Conservation (phyloP, 2,797 vertebrate species). For the Arnoldichthys spilopterus region DNA sequence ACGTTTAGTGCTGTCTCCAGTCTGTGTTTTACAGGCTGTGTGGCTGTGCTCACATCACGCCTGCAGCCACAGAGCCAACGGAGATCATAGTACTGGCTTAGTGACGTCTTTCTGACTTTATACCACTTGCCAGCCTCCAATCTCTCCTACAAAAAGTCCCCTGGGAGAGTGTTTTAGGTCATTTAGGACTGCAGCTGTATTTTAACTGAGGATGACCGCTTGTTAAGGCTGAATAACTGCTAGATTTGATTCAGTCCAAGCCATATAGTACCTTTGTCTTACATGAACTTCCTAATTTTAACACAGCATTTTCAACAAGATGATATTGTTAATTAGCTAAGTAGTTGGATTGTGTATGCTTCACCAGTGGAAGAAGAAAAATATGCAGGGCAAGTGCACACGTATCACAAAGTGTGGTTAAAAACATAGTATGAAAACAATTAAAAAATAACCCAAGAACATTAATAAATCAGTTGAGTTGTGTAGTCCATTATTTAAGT, state of each 20-base stretch:
- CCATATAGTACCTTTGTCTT: no score
- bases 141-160: conserved; percentile 73
- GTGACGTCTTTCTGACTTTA: conserved; percentile 78
- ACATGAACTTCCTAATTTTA: background rate
- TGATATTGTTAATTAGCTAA: background rate
- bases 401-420: no score
- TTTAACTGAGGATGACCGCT: no score
- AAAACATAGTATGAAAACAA: background rate
- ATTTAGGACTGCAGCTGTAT: no score
- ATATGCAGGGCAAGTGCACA: no score
- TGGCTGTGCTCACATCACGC: conserved; percentile 82
- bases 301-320: background rate
- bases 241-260: no score
- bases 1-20: conserved; percentile 78
- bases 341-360: no score
- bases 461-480: background rate
- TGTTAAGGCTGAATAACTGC: no score
- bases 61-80: conserved; percentile 84
- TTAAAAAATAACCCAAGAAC: background rate
- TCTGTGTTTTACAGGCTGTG: conserved; percentile 84
- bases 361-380: background rate
- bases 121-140: conserved; percentile 85
- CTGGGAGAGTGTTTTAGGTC: conserved; percentile 78
- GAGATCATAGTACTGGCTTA: conserved; percentile 98
- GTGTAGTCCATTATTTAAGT: background rate